Evolutionary conservation across 2,888 invertebrate genomes (phyloP).

Genomic region (Rhingia rostrata): DNA sequence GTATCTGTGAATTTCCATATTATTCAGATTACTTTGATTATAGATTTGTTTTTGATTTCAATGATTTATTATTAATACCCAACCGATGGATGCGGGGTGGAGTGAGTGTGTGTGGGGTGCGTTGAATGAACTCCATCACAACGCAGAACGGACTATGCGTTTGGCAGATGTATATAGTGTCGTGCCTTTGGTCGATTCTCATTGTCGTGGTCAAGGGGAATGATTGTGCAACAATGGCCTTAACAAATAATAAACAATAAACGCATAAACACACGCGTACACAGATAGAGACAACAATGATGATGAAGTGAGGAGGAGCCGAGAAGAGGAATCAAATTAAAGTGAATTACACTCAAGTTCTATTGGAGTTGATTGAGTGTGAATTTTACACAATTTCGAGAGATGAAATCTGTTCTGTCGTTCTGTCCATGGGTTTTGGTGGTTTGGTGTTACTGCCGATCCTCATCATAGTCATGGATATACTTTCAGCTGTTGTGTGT

Average conservation of each 20-base stretch:
- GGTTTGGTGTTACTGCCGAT: background rate
- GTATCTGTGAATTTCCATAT: slow-evolving; percentile 62
- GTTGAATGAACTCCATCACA: slow-evolving; percentile 31
- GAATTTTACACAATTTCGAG: slow-evolving; percentile 73
- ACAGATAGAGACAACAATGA: slow-evolving; percentile 1
- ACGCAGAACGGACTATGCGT: slow-evolving; percentile 39
- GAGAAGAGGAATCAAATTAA: slow-evolving; percentile 62
- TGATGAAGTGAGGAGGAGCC: background rate
- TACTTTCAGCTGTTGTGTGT: slow-evolving; percentile 24
- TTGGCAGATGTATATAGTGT: slow-evolving; percentile 43
- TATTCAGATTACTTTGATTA: slow-evolving; percentile 72
- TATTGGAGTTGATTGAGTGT: slow-evolving; percentile 75
- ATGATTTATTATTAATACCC: slow-evolving; percentile 69
- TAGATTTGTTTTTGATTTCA: slow-evolving; percentile 73
- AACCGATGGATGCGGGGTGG: slow-evolving; percentile 4
- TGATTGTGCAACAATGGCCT: slow-evolving; percentile 66
- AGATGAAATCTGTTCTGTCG: slow-evolving; percentile 60
- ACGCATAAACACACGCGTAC: slow-evolving; percentile 52
- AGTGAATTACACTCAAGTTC: slow-evolving; percentile 73
- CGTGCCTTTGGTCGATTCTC: slow-evolving; percentile 24
- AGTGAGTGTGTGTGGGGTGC: background rate
- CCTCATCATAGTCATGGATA: background rate
- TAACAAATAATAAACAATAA: slow-evolving; percentile 59
- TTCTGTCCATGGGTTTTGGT: slow-evolving; percentile 6
- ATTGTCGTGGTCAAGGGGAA: slow-evolving; percentile 72